These are phyloP conservation scores for Sylvietta virens DNA, from an alignment of 2,113 vertebrate genomes.

Conservation along the genomic window DNA sequence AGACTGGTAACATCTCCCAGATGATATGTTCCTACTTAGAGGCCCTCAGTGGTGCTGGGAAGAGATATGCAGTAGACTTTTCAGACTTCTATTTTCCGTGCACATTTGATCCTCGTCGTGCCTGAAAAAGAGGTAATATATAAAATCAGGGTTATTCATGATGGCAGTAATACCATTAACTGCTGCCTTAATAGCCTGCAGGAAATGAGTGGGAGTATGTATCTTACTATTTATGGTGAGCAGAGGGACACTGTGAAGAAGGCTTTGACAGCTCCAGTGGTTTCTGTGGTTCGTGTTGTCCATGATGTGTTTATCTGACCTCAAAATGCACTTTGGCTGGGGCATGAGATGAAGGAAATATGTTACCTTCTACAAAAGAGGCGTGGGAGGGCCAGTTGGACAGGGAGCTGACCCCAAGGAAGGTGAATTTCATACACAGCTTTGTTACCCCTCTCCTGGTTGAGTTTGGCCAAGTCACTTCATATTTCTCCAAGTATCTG, in stretches of 20 bases:
- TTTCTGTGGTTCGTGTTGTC: not conserved
- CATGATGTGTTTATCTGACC: not conserved
- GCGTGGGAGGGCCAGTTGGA: rapidly evolving
- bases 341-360: not conserved
- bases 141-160: not conserved
- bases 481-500: not conserved
- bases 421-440: not conserved
- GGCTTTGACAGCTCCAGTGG: not conserved
- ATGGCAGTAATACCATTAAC: not conserved
- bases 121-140: not conserved
- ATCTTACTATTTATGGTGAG: not conserved
- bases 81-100: not conserved
- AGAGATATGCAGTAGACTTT: not conserved
- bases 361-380: not conserved
- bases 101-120: not conserved
- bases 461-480: not conserved
- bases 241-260: not conserved
- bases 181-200: not conserved
- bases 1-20: not conserved
- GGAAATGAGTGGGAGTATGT: not conserved
- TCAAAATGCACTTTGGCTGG: not conserved
- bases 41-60: not conserved
- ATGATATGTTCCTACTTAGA: not conserved
- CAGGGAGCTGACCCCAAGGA: not conserved
- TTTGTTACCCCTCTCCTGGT: not conserved